These are phyloP conservation scores for Eulemur mongoz DNA, from an alignment of 2,797 vertebrate species.

Conservation along the genomic window DNA sequence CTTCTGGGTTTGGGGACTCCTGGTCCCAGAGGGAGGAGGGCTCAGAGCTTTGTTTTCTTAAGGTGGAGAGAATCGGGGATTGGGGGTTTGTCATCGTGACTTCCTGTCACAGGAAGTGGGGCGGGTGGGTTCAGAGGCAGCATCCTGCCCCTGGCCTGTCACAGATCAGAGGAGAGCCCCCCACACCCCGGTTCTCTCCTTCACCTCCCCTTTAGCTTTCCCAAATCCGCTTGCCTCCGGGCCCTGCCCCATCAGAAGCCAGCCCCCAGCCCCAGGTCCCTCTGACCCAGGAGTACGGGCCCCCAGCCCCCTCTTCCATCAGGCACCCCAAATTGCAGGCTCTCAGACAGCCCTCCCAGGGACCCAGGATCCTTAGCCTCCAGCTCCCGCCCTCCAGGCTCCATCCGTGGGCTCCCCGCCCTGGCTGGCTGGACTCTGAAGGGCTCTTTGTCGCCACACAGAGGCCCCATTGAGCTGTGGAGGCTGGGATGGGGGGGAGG, in stretches of 20 bases:
- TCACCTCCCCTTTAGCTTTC: background rate
- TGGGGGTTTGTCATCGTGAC: slow-evolving; percentile 57
- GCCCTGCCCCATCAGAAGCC: background rate
- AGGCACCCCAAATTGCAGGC: background rate
- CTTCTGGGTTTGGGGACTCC: background rate
- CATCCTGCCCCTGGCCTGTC: slow-evolving; percentile 69
- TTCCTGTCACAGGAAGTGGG: slow-evolving; percentile 82
- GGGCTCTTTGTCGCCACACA: slow-evolving; percentile 82
- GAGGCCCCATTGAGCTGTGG: slow-evolving; percentile 76
- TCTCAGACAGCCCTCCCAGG: background rate
- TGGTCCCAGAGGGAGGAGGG: background rate
- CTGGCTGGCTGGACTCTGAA: slow-evolving; percentile 64
- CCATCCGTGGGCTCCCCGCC: slow-evolving; percentile 30
- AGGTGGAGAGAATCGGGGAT: slow-evolving; percentile 21
- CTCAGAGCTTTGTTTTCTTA: slow-evolving; percentile 54
- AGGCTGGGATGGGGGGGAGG: slow-evolving; percentile 1
- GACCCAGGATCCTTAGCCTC: background rate
- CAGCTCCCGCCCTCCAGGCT: background rate
- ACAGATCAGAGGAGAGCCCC: slow-evolving; percentile 18
- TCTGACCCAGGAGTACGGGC: background rate
- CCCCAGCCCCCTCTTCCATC: background rate
- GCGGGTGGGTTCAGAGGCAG: slow-evolving; percentile 71
- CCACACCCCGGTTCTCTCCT: background rate
- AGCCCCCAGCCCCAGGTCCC: background rate
- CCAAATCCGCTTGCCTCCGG: background rate